phyloP scores from a whole-genome alignment of 2,797 vertebrate species.

The Sebastes itinus region DNA sequence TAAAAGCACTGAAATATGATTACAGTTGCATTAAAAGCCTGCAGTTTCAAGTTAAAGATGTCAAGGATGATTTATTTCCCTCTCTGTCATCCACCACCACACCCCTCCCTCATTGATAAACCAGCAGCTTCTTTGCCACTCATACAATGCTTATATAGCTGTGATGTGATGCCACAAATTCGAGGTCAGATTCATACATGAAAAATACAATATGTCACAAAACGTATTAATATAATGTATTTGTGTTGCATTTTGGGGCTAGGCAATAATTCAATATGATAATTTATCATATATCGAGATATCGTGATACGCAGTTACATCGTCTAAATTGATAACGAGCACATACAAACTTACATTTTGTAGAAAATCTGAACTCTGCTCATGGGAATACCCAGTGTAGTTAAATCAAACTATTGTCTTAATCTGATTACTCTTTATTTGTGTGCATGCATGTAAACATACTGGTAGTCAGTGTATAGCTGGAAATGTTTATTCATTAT shows the following conservation, averaged over 20 bases:
- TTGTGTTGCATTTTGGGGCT: background rate
- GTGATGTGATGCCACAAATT: constrained; percentile 1
- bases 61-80: constrained; percentile 21
- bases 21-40: constrained; percentile 37
- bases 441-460: too few species aligned
- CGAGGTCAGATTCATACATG: constrained; percentile 11
- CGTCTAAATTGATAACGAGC: too few species aligned
- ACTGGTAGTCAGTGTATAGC: too few species aligned
- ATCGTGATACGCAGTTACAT: too few species aligned
- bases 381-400: too few species aligned
- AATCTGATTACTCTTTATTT: too few species aligned
- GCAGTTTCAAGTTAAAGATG: constrained; percentile 15
- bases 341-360: too few species aligned
- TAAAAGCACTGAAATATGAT: constrained; percentile 42
- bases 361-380: too few species aligned
- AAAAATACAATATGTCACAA: background rate
- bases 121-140: constrained; percentile 10
- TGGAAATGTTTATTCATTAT: too few species aligned
- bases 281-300: too few species aligned
- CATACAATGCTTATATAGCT: background rate
- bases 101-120: constrained; percentile 9
- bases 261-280: too few species aligned
- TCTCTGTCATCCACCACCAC: background rate
- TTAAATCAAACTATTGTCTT: too few species aligned
- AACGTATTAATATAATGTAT: background rate